A percentile compares a stretch with the other conserved stretches of the same genome.
These are phyloP conservation scores for Caretta caretta DNA, from an alignment of 2,113 vertebrate genomes.

Conservation along the genomic window DNA sequence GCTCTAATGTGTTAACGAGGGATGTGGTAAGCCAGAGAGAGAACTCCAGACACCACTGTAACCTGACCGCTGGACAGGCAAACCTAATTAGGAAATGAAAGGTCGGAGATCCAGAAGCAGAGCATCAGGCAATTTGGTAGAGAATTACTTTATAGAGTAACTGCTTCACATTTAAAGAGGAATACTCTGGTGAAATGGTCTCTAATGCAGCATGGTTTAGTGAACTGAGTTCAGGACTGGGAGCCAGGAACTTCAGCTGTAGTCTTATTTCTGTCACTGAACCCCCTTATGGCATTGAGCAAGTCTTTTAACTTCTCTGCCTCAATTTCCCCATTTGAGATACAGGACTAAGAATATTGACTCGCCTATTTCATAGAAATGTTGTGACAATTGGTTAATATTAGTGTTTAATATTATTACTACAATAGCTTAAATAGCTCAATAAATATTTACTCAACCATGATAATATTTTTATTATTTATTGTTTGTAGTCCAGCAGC, in stretches of 20 bases:
- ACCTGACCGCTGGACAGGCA: not conserved
- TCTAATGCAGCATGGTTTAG: not conserved
- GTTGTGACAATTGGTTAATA: fast-evolving
- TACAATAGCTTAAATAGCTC: not conserved
- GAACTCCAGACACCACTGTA: not conserved
- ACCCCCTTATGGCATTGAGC: not conserved
- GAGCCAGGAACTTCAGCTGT: not conserved
- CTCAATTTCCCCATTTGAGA: not conserved
- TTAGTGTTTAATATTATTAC: not conserved
- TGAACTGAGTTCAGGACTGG: not conserved
- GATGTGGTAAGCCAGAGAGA: not conserved
- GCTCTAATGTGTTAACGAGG: not conserved
- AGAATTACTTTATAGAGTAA: not conserved
- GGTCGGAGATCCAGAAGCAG: not conserved
- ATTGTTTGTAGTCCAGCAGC: not conserved
- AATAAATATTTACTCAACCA: not conserved
- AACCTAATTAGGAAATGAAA: not conserved
- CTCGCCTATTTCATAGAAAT: not conserved
- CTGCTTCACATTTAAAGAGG: not conserved
- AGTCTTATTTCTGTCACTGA: not conserved
- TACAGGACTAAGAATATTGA: not conserved
- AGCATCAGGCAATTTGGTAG: not conserved
- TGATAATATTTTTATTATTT: not conserved
- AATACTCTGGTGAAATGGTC: not conserved
- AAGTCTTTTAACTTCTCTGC: not conserved